Percentiles rank a stretch among this genome's conserved stretches.
phyloP scores from a whole-genome alignment of 2,113 vertebrate genomes.

The Camelus bactrianus region DNA sequence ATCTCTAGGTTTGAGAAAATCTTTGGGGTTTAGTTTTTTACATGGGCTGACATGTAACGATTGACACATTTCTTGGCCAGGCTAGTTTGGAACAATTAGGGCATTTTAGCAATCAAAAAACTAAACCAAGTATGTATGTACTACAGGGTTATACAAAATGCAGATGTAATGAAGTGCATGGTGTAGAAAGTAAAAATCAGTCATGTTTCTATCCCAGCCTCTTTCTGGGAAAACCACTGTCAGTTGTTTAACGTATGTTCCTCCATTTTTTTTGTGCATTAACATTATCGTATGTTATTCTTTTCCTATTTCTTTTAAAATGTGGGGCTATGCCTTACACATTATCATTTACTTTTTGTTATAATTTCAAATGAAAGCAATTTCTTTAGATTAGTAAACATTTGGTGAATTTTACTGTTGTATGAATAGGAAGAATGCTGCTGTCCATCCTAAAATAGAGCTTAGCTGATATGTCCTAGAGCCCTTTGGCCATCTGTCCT shows the following conservation, averaged over 20 bases:
- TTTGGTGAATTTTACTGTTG: background rate
- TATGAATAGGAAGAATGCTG: background rate
- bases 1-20: conserved; percentile 28
- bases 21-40: conserved; percentile 49
- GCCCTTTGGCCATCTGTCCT: background rate
- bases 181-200: background rate
- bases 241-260: background rate
- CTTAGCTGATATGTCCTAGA: background rate
- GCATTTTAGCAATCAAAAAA: background rate
- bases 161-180: background rate
- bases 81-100: conserved; percentile 35
- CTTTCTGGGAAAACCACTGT: conserved; percentile 29
- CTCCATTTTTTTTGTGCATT: background rate
- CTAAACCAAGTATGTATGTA: background rate
- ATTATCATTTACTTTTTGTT: background rate
- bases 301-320: background rate
- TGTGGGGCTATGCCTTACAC: background rate
- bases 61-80: background rate
- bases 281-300: background rate
- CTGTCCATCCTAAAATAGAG: conserved; percentile 18
- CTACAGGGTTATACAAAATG: background rate
- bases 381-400: background rate
- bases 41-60: background rate
- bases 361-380: background rate
- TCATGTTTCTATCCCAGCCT: background rate